Percentiles rank a stretch among this genome's conserved stretches.
Evolutionary conservation across 2,113 vertebrate genomes (phyloP).

Genomic region (Panthera leo): DNA sequence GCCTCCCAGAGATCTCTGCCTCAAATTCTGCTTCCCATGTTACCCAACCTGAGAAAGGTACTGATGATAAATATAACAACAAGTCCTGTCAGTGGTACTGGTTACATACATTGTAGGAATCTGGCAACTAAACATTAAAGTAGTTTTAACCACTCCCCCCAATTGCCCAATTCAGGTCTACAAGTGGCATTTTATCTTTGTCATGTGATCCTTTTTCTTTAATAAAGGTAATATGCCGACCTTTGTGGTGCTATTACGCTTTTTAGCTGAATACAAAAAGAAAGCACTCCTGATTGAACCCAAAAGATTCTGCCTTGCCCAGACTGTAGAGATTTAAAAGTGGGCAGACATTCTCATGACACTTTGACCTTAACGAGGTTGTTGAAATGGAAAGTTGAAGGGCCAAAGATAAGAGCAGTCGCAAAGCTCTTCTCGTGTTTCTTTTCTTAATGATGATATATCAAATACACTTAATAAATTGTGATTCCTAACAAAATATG

Average conservation of each 20-base stretch:
- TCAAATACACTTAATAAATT: constrained; percentile 84
- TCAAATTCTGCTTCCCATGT: neutral
- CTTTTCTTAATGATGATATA: constrained; percentile 82
- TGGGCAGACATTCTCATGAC: constrained; percentile 38
- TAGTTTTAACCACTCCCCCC: neutral
- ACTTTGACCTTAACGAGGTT: constrained; percentile 81
- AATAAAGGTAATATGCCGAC: constrained; percentile 73
- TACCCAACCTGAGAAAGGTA: neutral
- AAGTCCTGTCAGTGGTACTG: neutral
- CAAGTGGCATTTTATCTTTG: constrained; percentile 54
- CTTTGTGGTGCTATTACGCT: constrained; percentile 73
- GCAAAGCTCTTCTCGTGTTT: constrained; percentile 80
- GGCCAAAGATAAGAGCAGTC: constrained; percentile 75
- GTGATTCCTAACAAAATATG: constrained; percentile 79
- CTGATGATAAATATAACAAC: neutral
- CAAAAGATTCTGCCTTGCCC: constrained; percentile 51
- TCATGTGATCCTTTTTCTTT: constrained; percentile 52
- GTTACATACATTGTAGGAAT: neutral
- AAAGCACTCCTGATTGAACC: constrained; percentile 65
- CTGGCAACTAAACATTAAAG: constrained; percentile 29
- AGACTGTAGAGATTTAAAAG: constrained; percentile 65
- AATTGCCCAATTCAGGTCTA: neutral
- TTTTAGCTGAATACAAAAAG: constrained; percentile 72
- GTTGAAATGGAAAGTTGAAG: constrained; percentile 78
- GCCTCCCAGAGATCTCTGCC: neutral